Base-by-base conservation (phyloP, 2,113 vertebrate genomes). In the Helogale parvula region DNA sequence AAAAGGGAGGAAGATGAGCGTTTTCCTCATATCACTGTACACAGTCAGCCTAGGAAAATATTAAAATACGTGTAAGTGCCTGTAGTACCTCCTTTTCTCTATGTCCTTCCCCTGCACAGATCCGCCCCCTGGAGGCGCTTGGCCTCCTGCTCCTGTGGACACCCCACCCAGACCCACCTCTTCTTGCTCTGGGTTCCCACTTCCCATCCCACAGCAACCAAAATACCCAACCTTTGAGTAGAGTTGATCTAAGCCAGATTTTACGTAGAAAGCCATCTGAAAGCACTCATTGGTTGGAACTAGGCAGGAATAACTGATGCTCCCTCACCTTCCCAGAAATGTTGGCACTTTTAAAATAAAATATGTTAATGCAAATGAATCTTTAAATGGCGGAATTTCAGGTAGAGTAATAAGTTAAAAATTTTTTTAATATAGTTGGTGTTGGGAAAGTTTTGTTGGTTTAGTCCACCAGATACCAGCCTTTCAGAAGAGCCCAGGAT, bases 381-480 rank as follows among this genome's bases (percentile, higher is more conserved):
- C 74, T 88, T 80, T 77, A 92, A 72, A 80, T 71, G 80, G n/a
- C 16, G 93, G 60, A 50, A 77, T 88, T 96, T 95, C 60, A 71
- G 54, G 47, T 13, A 90, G 91, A 86, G 71, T 60, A 66, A 83
- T n/a, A 88, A 90, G 35, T 63, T 47, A 77, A 33, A 47, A 47
- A 10, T 88, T 82, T 17, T 60, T 60, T 60, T 60, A 12, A 71
- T 23, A 86, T 16, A 68, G 35, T 3, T 92, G 12, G 8, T 33
- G 21, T 72, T 82, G 17, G 52, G 10, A 76, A 87, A 87, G 31
- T 63, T 81, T 66, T 15, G 5, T n/a, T 88, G 54, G 35, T 41
- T 74, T 11, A 63, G 81, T 88, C 65, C 90, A 47, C 35, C 35
- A 47, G 71, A 88, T 60, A 50, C 17, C 57, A 72, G 10, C 74